Evolutionary conservation across 2,888 invertebrate genomes (phyloP).

Genomic region (Ypsolopha sequella): DNA sequence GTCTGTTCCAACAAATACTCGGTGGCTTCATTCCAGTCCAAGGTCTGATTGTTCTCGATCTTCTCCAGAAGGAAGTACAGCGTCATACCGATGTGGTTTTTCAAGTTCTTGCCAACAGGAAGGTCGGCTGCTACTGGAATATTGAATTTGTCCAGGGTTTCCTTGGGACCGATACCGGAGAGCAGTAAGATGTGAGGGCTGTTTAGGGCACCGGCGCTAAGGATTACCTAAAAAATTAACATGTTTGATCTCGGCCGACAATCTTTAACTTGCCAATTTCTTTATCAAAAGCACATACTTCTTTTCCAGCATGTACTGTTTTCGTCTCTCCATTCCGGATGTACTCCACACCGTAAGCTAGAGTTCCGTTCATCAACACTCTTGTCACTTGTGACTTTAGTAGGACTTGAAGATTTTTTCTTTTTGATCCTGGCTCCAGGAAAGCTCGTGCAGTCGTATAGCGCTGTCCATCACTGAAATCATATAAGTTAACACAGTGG

Average conservation of each 20-base stretch:
- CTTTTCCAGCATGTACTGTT: slow-evolving; percentile 55
- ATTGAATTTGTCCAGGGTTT: slow-evolving; percentile 54
- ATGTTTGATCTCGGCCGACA: neutral
- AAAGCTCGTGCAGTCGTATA: slow-evolving; percentile 72
- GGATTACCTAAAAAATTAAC: slow-evolving; percentile 47
- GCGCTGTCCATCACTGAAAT: slow-evolving; percentile 68
- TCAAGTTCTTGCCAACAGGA: slow-evolving; percentile 73
- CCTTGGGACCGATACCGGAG: slow-evolving; percentile 74
- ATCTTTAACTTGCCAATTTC: neutral
- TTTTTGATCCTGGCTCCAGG: slow-evolving; percentile 38
- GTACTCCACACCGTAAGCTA: slow-evolving; percentile 70
- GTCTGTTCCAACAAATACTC: slow-evolving; percentile 65
- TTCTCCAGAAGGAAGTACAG: slow-evolving; percentile 57
- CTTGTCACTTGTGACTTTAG: slow-evolving; percentile 70
- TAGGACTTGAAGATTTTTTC: slow-evolving; percentile 69
- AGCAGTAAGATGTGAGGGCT: slow-evolving; percentile 73
- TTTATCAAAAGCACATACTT: slow-evolving; percentile 29
- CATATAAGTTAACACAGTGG: slow-evolving; percentile 22
- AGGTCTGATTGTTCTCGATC: slow-evolving; percentile 48
- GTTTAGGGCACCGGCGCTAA: slow-evolving; percentile 74
- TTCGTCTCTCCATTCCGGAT: slow-evolving; percentile 35
- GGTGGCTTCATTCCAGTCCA: slow-evolving; percentile 69
- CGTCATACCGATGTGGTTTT: slow-evolving; percentile 74
- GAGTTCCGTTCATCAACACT: slow-evolving; percentile 50
- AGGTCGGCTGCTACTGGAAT: slow-evolving; percentile 70